Evolutionary conservation across 1,140 invertebrate genomes (phyloP), one percentile per base, ranked within the genome.

Genomic region (Pogonus chalceus): DNA sequence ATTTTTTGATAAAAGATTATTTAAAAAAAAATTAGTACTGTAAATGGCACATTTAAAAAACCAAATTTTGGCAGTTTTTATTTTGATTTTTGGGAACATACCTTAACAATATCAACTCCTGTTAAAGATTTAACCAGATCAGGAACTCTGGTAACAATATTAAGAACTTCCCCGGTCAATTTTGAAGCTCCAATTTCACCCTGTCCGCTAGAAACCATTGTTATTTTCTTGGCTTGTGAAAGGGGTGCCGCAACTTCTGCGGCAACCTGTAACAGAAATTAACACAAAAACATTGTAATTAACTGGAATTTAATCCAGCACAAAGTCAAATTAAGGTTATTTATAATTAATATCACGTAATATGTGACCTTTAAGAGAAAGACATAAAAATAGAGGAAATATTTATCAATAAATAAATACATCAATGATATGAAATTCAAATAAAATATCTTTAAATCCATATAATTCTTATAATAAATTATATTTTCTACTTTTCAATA

Each of bases 171-270:
- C 48, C 87, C 86, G 0, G 94, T 96, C 46, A 98, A 71, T 73
- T 95, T 96, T 56, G 90, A 83, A 2, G 92, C 93, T 35, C 94
- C 94, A 24, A 98, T 76, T 47, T 93, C 88, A 51, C 92, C 90
- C 56, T 82, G 83, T n/a, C 93, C 93, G 62, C 84, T 90, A 1
- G 91, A 92, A 7, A 98, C 86, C 93, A 51, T 26, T n/a, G 49
- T 20, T 7, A 51, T 87, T 72, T 94, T 95, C 69, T 91, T 94
- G 1, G 88, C 82, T 69, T 96, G 89, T 2, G 91, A 90, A 47
- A 98, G 69, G 16, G 94, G 94, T 37, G 92, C 92, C 26, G 93
- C 91, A 47, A 98, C 88, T 75, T 98, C 95, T 24, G 94, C 93
- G 23, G 93, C 92, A 65, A 96, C 78, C 92, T 96, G 58, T 20